Evolutionary conservation across 2,888 invertebrate species (phyloP).

Genomic region (Coenonympha glycerion): DNA sequence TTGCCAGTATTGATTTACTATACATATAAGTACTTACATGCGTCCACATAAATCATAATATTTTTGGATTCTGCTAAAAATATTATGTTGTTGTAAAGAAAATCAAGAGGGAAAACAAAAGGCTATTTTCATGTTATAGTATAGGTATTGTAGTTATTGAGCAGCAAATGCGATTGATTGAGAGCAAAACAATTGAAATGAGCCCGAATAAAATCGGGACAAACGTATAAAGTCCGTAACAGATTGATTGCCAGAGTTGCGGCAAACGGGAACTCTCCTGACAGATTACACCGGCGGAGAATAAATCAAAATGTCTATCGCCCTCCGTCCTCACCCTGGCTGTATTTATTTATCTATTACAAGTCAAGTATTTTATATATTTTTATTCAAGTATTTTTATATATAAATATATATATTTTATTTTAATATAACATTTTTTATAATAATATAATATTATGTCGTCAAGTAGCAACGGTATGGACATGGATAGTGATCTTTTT

Average conservation of each 20-base stretch:
- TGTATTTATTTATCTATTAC: slow-evolving; percentile 1
- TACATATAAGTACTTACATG: no score
- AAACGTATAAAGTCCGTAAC: slow-evolving; percentile 34
- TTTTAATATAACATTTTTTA: no score
- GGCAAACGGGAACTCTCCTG: slow-evolving; percentile 35
- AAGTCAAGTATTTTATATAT: neutral
- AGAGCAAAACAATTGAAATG: slow-evolving; percentile 34
- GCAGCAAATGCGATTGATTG: slow-evolving; percentile 8
- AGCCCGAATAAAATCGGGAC: slow-evolving; percentile 35
- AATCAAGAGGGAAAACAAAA: neutral
- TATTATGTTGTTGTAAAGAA: no score
- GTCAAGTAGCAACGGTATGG: no score
- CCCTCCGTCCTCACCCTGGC: slow-evolving; percentile 13
- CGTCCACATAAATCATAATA: no score
- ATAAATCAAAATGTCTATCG: slow-evolving; percentile 43
- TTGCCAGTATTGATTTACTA: no score
- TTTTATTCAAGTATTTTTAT: no score
- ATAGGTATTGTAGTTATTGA: neutral
- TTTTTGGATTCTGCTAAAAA: no score
- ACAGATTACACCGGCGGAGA: slow-evolving; percentile 37
- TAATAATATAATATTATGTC: no score
- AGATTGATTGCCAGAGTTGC: slow-evolving; percentile 38
- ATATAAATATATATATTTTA: no score
- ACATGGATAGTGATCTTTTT: no score
- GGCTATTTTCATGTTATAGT: no score